Conservation (phyloP, 2,113 vertebrate species). For the Phaethon lepturus region DNA sequence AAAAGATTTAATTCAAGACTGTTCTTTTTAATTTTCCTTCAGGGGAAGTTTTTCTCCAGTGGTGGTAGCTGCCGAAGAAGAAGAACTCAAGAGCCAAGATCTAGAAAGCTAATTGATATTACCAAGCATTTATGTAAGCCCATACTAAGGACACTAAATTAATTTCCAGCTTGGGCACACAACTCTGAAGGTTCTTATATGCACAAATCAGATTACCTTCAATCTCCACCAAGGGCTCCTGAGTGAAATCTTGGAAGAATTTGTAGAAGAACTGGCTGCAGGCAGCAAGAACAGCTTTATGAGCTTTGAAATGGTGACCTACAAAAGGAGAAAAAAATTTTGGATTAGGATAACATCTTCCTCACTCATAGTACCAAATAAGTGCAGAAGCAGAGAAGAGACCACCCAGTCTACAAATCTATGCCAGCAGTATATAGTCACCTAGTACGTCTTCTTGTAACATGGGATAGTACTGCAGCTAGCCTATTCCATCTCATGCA, state of each 20-base stretch:
- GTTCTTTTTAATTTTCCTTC: background rate
- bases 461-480: background rate
- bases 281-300: conserved; percentile 97
- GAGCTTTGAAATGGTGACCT: conserved; percentile 98
- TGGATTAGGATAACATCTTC: background rate
- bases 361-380: background rate
- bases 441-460: background rate
- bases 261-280: conserved; percentile 98
- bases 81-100: background rate
- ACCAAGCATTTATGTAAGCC: background rate
- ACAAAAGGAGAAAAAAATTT: background rate
- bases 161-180: background rate
- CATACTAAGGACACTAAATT: background rate
- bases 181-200: background rate
- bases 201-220: conserved; percentile 82
- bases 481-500: background rate
- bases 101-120: background rate
- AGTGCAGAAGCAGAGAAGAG: background rate
- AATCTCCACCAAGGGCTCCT: conserved; percentile 96
- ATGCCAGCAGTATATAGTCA: background rate
- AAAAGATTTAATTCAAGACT: background rate
- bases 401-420: background rate
- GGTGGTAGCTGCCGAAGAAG: background rate
- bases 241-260: conserved; percentile 97
- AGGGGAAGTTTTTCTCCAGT: background rate